Evolutionary conservation across 2,797 vertebrate genomes (phyloP).

Genomic region (Falco novaeseelandiae): DNA sequence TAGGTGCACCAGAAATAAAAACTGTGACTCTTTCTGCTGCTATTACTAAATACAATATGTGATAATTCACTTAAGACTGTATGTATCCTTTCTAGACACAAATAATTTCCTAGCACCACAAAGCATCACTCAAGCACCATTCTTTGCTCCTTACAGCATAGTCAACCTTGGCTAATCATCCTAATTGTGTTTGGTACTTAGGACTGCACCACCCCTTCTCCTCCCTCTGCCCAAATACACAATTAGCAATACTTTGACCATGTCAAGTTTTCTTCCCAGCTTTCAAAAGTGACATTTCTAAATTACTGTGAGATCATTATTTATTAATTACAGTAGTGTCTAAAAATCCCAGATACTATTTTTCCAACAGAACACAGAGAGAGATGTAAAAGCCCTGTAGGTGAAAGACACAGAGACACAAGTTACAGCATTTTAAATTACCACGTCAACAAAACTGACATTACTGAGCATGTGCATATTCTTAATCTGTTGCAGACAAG

Average conservation of each 20-base stretch:
- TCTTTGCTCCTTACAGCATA: neutral
- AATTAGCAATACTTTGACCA: neutral
- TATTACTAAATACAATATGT: neutral
- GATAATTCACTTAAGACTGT: neutral
- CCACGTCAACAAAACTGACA: neutral
- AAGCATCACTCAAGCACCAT: neutral
- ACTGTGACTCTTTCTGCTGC: neutral
- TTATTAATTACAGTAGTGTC: neutral
- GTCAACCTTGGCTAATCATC: neutral
- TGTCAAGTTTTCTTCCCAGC: neutral
- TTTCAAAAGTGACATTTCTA: neutral
- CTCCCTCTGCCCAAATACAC: neutral
- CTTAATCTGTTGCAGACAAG: neutral
- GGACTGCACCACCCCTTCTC: neutral
- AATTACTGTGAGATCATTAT: neutral
- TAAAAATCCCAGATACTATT: neutral
- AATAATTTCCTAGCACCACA: conserved; percentile 16
- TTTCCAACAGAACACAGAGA: neutral
- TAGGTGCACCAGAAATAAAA: neutral
- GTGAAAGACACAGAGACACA: neutral
- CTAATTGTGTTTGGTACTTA: neutral
- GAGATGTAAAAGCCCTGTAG: neutral
- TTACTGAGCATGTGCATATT: neutral
- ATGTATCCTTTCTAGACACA: conserved; percentile 9
- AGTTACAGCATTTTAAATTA: neutral